phyloP scores from a whole-genome alignment of 2,797 vertebrate genomes.

The Prionace glauca region DNA sequence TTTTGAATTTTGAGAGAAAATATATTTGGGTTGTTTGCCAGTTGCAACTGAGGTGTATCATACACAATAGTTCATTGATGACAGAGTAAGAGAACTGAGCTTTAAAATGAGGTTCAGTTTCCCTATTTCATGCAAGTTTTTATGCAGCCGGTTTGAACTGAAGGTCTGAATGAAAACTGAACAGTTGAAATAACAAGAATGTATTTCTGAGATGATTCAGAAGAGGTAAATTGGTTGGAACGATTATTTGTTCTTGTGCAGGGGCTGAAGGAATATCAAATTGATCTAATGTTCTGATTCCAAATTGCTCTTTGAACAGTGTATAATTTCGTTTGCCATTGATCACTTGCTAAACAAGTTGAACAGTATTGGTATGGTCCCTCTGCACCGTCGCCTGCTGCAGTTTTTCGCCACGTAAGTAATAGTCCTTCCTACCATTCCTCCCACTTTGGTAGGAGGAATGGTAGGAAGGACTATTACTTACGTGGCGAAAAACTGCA shows the following conservation, averaged over 20 bases:
- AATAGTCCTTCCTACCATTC: too few relatives aligned
- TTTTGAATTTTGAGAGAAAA: background rate
- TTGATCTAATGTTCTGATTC: background rate
- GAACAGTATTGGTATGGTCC: background rate
- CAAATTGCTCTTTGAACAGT: background rate
- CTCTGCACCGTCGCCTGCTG: too few relatives aligned
- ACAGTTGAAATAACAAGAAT: background rate
- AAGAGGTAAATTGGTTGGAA: background rate
- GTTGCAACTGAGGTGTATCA: background rate
- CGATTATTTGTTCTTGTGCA: background rate
- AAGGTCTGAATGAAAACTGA: background rate
- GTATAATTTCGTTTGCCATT: background rate
- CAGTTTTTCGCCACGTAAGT: too few relatives aligned
- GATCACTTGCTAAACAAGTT: background rate
- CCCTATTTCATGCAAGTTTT: background rate
- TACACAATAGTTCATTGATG: background rate
- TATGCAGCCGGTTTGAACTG: background rate
- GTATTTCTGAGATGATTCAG: background rate
- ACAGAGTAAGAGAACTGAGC: background rate
- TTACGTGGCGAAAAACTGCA: too few relatives aligned
- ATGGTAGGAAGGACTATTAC: too few relatives aligned
- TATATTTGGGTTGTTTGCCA: background rate
- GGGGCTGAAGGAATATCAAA: background rate
- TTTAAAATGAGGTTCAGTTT: background rate
- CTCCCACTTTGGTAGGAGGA: too few relatives aligned